Evolutionary conservation across 2,888 invertebrate species (phyloP).

Genomic region (Argyresthia goedartella): DNA sequence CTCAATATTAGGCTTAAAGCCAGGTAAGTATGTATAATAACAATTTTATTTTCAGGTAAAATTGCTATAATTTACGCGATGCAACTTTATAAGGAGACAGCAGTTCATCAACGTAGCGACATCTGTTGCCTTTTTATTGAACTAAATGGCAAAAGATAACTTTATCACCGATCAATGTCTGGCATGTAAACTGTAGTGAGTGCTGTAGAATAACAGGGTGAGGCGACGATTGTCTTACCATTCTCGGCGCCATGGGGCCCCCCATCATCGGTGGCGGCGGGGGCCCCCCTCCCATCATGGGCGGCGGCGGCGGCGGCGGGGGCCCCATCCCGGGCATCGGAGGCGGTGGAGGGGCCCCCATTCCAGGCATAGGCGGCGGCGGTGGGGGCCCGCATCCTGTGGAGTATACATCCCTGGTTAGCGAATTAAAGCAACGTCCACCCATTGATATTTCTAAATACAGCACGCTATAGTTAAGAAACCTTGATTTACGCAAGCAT

Average conservation of each 20-base stretch:
- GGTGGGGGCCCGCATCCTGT: conserved; percentile 35
- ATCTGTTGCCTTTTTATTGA: too few relatives aligned
- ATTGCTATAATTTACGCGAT: too few relatives aligned
- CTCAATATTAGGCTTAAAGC: too few relatives aligned
- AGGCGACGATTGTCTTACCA: too few relatives aligned
- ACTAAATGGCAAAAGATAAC: too few relatives aligned
- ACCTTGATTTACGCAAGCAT: conserved; percentile 23
- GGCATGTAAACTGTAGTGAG: too few relatives aligned
- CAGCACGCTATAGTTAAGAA: neutral
- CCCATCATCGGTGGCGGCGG: conserved; percentile 61
- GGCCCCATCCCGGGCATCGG: conserved; percentile 70
- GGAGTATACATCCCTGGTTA: neutral
- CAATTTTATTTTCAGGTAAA: too few relatives aligned
- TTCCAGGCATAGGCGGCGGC: conserved; percentile 30
- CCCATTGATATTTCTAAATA: neutral
- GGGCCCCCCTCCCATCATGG: conserved; percentile 53
- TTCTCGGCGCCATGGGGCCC: conserved; percentile 37
- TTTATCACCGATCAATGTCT: too few relatives aligned
- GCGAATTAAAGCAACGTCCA: conserved; percentile 34
- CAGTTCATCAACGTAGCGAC: too few relatives aligned
- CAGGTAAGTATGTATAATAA: too few relatives aligned
- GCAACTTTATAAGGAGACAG: too few relatives aligned
- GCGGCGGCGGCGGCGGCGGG: conserved; percentile 72
- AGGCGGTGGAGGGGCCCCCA: conserved; percentile 69
- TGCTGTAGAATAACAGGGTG: too few relatives aligned